A percentile compares a stretch with the other conserved stretches of the same genome.
Evolutionary conservation across 2,113 vertebrate species (phyloP).

Genomic region (Rissa tridactyla): DNA sequence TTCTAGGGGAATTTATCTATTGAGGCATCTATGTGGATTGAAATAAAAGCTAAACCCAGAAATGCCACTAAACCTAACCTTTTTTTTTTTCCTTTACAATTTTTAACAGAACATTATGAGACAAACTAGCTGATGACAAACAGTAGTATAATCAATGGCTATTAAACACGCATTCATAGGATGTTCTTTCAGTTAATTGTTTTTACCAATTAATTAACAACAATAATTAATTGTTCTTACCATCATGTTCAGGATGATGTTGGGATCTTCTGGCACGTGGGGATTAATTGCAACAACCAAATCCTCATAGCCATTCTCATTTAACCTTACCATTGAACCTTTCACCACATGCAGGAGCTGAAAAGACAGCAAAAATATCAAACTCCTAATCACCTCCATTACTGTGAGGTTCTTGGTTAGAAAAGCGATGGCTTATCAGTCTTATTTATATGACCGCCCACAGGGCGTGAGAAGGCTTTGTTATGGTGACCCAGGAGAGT

Average conservation of each 20-base stretch:
- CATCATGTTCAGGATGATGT: constrained; percentile 62
- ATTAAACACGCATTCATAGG: neutral
- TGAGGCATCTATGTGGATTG: neutral
- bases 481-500: neutral
- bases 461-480: neutral
- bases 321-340: constrained; percentile 59
- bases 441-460: neutral
- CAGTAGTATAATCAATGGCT: neutral
- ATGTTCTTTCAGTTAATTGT: neutral
- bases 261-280: constrained; percentile 54
- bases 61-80: neutral
- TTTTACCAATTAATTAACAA: too few species aligned
- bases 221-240: constrained; percentile 40
- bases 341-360: neutral
- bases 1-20: neutral
- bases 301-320: constrained; percentile 69
- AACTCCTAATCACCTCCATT: constrained; percentile 7
- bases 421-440: neutral
- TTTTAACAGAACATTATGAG: neutral
- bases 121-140: neutral
- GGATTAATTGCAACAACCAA: constrained; percentile 73
- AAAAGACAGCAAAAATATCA: constrained; percentile 39
- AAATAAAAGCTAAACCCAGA: neutral
- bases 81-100: neutral
- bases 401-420: neutral